Base-by-base conservation (phyloP, 2,888 invertebrate genomes). In the Campoplex capitator region DNA sequence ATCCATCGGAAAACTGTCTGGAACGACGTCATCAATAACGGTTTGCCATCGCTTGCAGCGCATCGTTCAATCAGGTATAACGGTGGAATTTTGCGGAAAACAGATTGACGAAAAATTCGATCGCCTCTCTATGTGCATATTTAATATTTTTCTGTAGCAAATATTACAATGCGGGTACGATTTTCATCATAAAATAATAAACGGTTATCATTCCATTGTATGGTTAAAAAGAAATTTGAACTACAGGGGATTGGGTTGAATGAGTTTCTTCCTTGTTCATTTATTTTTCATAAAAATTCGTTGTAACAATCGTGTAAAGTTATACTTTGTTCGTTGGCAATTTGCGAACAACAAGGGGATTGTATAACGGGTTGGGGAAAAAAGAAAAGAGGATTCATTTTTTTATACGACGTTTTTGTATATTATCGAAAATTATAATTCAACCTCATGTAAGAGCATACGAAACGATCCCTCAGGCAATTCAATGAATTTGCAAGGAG, bases 1-100 rank as follows among this genome's bases (percentile, higher is more conserved):
- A 45, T 73, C 85, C 42, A 78, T 77, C 65, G 84, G 67, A 70
- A 87, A 84, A 70, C 11, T 67, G 83, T 76, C 56, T 70, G 11
- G 62, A 79, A 67, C 81, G 70, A 48, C 51, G 71, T 84, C 84
- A 87, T 87, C 77, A 84, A 87, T 87, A 84, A 87, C 82, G 82
- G 28, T 79, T 70, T 71, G 70, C 65, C 79, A 56, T 84, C 70
- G 75, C 54, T 77, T 54, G 32, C 74, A 35, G 51, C 54, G 51
- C 54, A 51, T 70, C 84, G 78, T 78, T 78, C 75, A 65, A 84
- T 84, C 76, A 68, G 45, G 70, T 23, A 23, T 23, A 73, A 78
- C 68, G 48, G 70, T 56, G 67, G 42, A 75, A 75, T 78, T 82
- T 82, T 18, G 13, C 23, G 77, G 42, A 51, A 82, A 78, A 78